Conservation (phyloP, 2,797 vertebrate species). For the Gambelia wislizenii region DNA sequence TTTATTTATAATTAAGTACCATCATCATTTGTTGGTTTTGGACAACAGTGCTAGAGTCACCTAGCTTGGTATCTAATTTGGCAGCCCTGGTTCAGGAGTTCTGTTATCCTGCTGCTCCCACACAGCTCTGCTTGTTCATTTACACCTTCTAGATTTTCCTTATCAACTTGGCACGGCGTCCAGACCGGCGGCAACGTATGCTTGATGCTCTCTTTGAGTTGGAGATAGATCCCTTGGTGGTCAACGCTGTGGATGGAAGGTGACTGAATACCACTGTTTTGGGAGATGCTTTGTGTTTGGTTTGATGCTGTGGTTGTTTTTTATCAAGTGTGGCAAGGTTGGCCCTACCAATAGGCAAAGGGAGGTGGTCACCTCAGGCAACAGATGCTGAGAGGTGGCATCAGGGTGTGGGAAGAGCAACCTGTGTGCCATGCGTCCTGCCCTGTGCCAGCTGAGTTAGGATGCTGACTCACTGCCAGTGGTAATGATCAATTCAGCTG, state of each 20-base stretch:
- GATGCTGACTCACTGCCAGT: no score
- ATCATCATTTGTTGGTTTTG: no score
- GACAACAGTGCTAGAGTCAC: no score
- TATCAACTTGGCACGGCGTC: slow-evolving; percentile 92
- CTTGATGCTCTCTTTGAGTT: slow-evolving; percentile 89
- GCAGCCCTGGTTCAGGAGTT: not conserved
- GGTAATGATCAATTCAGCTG: no score
- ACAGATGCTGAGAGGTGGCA: not conserved
- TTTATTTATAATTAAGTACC: no score
- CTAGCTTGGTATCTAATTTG: not conserved
- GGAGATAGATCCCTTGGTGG: slow-evolving; percentile 87
- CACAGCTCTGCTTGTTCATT: not conserved
- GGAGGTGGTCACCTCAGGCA: not conserved
- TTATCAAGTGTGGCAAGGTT: not conserved
- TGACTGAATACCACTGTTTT: slow-evolving; percentile 57
- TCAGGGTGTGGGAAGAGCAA: not conserved
- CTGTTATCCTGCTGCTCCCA: fast-evolving
- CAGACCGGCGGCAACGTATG: slow-evolving; percentile 89
- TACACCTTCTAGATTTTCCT: slow-evolving; percentile 86
- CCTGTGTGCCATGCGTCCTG: no score
- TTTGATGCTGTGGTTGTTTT: no score
- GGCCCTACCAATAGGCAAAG: not conserved
- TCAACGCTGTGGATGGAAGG: slow-evolving; percentile 94
- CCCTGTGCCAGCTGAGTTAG: no score
- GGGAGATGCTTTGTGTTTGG: no score